Evolutionary conservation across 2,888 invertebrate species (phyloP), one percentile per base, ranked within the genome.

Genomic region (Leucania comma): DNA sequence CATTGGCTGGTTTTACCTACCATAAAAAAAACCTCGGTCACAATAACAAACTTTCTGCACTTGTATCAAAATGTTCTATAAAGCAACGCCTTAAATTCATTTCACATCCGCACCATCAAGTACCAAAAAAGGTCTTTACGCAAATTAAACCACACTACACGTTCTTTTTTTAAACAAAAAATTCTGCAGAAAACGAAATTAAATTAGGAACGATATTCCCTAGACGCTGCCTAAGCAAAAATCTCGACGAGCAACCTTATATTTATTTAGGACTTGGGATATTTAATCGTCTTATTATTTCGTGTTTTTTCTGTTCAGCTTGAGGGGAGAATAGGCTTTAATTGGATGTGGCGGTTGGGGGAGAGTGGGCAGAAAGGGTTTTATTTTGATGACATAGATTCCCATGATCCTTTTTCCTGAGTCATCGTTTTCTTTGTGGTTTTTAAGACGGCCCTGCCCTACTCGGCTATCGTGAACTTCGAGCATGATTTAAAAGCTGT

Each of bases 181-280:
- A 78, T 65, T 71, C 78, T 75, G 83, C 83, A 80, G 73, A 61
- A 85, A 86, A 76, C 75, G 65, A 74, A 86, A 86, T 87, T 86
- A 86, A 88, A 89, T 89, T 88, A 87, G 78, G 61, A 69, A 63
- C 67, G 82, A 84, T 71, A 72, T 75, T 81, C 86, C 81, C 83
- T 64, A 68, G 81, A 68, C 65, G 79, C 69, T 68, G 71, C 68
- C 68, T 81, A 54, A 77, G 72, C 59, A 67, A 60, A 80, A 86
- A 87, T 85, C 84, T 83, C 80, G 54, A 70, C 69, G 62, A 69
- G 63, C 42, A 75, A 35, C 48, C 72, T 75, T 75, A 64, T 82
- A 76, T 88, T 88, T 87, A 83, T 68, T 87, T 86, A 88, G 89
- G 88, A 82, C 81, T 75, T 54, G 46, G 60, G 60, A 26, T 74